Evolutionary conservation across 2,113 vertebrate genomes (phyloP).

Genomic region (Nesogale talazaci): DNA sequence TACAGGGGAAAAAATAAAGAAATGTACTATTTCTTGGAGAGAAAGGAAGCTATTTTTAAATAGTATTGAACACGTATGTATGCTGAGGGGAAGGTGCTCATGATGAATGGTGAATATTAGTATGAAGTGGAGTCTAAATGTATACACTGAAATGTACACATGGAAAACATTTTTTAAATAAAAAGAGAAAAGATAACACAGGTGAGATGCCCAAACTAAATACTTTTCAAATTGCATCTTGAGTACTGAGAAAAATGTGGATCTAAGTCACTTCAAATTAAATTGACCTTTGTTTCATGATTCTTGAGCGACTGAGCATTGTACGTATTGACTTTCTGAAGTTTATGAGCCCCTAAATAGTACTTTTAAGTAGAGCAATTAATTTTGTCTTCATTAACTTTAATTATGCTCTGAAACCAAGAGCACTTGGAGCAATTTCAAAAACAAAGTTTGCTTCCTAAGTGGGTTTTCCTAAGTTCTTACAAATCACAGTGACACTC

Average conservation of each 20-base stretch:
- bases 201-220: neutral
- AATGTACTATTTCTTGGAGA: too few species aligned
- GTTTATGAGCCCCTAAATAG: slow-evolving; percentile 43
- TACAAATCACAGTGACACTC: slow-evolving; percentile 43
- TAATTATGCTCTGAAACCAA: slow-evolving; percentile 52
- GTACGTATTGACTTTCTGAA: neutral
- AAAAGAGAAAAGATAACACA: neutral
- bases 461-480: slow-evolving; percentile 27
- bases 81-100: too few species aligned
- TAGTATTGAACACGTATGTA: too few species aligned
- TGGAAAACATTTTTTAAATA: neutral
- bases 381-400: slow-evolving; percentile 70
- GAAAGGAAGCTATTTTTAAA: too few species aligned
- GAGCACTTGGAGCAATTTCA: slow-evolving; percentile 48
- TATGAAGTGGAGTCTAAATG: too few species aligned
- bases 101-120: too few species aligned
- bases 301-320: slow-evolving; percentile 1
- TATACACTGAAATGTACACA: too few species aligned
- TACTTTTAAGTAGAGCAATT: slow-evolving; percentile 59
- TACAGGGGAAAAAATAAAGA: too few species aligned
- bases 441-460: slow-evolving; percentile 16
- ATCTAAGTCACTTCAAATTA: neutral
- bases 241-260: neutral
- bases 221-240: neutral
- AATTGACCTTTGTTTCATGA: neutral